Evolutionary conservation across 1,140 invertebrate genomes (phyloP).

Genomic region (Atta texana): DNA sequence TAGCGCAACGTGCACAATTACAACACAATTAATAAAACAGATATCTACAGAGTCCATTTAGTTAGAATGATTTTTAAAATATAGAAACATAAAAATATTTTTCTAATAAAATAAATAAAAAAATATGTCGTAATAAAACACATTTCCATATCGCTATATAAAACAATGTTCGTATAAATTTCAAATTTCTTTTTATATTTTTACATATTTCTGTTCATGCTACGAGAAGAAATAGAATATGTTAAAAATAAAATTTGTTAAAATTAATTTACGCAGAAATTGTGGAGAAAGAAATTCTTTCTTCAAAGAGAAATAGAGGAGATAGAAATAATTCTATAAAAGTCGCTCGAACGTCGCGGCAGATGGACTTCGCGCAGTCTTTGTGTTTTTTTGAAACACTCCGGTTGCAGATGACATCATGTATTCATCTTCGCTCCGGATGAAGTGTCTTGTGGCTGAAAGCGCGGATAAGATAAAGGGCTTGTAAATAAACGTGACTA

Average conservation of each 20-base stretch:
- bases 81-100: background rate
- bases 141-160: background rate
- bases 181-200: background rate
- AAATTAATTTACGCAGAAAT: background rate
- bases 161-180: background rate
- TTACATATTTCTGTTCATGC: background rate
- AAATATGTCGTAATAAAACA: no score
- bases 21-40: background rate
- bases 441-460: constrained; percentile 25
- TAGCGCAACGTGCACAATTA: background rate
- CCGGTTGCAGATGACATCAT: constrained; percentile 37
- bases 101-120: background rate
- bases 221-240: background rate
- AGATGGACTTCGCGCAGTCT: background rate
- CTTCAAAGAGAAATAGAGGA: no score
- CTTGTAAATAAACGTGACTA: constrained; percentile 57
- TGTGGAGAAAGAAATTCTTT: no score
- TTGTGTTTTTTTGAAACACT: background rate
- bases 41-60: background rate
- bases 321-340: background rate
- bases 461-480: constrained; percentile 62
- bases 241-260: background rate
- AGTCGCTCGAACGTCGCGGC: background rate
- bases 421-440: constrained; percentile 17
- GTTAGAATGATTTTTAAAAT: background rate